Percentiles rank a stretch among this genome's conserved stretches.
These are phyloP conservation scores for Parnassius smintheus DNA, from an alignment of 2,888 invertebrate genomes.

Conservation along the genomic window DNA sequence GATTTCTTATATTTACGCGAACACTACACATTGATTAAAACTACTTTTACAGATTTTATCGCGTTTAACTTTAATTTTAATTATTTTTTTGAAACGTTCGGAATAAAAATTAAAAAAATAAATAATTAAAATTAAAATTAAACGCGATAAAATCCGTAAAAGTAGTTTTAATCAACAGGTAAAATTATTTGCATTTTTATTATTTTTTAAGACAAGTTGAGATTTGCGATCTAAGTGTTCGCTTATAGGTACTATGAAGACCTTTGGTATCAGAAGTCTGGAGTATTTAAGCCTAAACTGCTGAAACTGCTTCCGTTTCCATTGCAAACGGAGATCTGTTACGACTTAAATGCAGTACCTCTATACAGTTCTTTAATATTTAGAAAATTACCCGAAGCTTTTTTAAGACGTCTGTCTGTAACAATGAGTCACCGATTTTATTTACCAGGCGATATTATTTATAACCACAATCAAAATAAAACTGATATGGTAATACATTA, in stretches of 20 bases:
- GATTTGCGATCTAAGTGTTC: too few species aligned
- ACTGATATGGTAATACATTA: constrained; percentile 68
- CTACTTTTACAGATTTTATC: too few species aligned
- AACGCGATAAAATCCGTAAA: too few species aligned
- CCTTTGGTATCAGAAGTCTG: constrained; percentile 77
- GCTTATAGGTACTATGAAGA: constrained; percentile 70
- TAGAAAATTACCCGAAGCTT: constrained; percentile 74
- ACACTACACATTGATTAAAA: too few species aligned
- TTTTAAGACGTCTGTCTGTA: constrained; percentile 72
- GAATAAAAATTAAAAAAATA: too few species aligned
- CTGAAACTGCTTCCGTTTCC: constrained; percentile 68
- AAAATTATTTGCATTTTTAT: constrained; percentile 14
- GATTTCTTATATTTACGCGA: too few species aligned
- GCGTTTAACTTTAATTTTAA: too few species aligned
- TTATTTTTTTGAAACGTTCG: too few species aligned
- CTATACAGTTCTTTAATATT: constrained; percentile 76
- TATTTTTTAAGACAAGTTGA: too few species aligned
- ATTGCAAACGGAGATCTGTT: constrained; percentile 76
- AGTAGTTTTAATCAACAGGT: constrained; percentile 41
- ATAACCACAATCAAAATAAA: constrained; percentile 73
- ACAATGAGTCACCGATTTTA: constrained; percentile 78
- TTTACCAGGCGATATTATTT: constrained; percentile 76
- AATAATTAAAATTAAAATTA: too few species aligned
- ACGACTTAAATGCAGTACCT: constrained; percentile 75
- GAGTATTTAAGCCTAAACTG: constrained; percentile 69